Conservation (phyloP, 2,888 invertebrate species). For the Corbicula japonica region DNA sequence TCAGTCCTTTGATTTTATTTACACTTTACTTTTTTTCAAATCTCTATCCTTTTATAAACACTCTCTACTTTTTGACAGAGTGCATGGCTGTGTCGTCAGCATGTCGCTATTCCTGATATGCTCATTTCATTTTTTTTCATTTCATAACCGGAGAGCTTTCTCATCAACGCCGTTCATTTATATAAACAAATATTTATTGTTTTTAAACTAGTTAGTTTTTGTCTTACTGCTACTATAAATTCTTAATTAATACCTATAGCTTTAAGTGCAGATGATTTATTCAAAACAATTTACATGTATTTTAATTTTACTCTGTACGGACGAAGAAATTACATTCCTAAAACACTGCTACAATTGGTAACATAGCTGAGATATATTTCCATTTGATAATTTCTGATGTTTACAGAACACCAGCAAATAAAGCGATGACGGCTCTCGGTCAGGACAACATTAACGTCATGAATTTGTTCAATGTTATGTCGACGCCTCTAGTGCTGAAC, state of each 20-base stretch:
- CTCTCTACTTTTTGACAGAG: too few species aligned
- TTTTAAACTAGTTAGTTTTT: too few species aligned
- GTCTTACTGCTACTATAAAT: neutral
- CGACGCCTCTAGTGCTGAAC: constrained; percentile 72
- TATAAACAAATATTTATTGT: too few species aligned
- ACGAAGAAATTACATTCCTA: neutral
- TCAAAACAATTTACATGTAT: neutral
- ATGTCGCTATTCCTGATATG: too few species aligned
- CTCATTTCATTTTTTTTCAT: too few species aligned
- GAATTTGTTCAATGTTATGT: constrained; percentile 70
- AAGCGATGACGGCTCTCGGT: constrained; percentile 69
- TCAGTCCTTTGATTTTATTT: too few species aligned
- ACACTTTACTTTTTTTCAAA: too few species aligned
- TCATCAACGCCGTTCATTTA: too few species aligned
- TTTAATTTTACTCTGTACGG: neutral
- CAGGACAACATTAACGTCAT: constrained; percentile 61
- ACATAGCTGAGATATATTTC: neutral
- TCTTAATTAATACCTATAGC: neutral
- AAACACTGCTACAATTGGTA: neutral
- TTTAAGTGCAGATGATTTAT: neutral
- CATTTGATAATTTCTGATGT: neutral
- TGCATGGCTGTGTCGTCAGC: too few species aligned
- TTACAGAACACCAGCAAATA: constrained; percentile 70
- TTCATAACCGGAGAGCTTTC: too few species aligned
- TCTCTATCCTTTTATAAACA: too few species aligned